phyloP scores from a whole-genome alignment of 2,113 vertebrate genomes.

The Casuarius casuarius region DNA sequence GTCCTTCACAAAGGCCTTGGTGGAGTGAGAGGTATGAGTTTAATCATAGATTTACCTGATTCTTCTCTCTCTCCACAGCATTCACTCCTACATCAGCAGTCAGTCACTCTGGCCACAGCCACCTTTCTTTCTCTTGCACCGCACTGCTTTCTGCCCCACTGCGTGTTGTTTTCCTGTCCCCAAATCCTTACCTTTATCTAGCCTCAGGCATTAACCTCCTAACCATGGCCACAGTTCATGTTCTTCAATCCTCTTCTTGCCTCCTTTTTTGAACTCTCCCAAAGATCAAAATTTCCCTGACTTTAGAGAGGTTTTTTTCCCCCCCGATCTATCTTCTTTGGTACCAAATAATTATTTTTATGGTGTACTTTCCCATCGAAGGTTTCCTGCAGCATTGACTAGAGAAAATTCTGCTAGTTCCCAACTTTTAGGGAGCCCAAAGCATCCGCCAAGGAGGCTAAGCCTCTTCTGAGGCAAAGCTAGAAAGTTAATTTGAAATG shows the following conservation, averaged over 20 bases:
- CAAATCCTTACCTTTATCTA: conserved; percentile 26
- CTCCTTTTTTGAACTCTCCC: neutral
- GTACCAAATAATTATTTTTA: conserved; percentile 19
- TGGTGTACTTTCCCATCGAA: neutral
- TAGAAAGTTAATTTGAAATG: neutral
- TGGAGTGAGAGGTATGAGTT: neutral
- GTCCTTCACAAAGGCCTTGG: neutral
- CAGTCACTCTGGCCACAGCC: conserved; percentile 28
- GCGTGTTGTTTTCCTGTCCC: conserved; percentile 55
- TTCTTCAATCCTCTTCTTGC: neutral
- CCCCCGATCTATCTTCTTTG: neutral
- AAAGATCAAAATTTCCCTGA: neutral
- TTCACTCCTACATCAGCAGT: neutral
- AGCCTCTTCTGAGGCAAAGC: neutral
- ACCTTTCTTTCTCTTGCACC: neutral
- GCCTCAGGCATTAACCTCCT: conserved; percentile 24
- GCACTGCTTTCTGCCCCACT: neutral
- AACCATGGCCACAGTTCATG: neutral
- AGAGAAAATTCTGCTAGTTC: neutral
- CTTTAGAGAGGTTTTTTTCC: neutral
- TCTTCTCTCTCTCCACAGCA: neutral
- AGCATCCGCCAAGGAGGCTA: neutral
- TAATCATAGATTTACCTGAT: neutral
- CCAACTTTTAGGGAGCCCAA: conserved; percentile 4
- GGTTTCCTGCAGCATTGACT: neutral